Base-by-base conservation (phyloP, 2,113 vertebrate species). In the Sialia sialis region DNA sequence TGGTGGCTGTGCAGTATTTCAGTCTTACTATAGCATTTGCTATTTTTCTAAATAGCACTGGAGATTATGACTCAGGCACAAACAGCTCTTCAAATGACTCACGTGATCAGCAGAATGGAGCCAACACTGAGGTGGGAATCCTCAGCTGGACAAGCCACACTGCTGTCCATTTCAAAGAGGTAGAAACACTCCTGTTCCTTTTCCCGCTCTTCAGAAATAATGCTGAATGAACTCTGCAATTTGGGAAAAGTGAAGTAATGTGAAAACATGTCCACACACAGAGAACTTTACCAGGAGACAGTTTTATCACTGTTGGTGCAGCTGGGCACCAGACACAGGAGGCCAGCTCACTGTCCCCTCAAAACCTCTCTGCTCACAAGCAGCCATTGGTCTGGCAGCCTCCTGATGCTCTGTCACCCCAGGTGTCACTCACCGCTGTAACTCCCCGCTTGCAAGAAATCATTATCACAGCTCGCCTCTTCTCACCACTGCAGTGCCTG, bases 21-120 rank as follows among this genome's bases (percentile, higher is more conserved):
- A 38, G 22, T 75, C 77, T 46, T 41, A 63, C 25, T 43, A 19
- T 2, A 82, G 41, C 59, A 70, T n/a, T 86, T 67, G 39, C 30
- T n/a, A 2, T 1, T 3, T 81, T 92, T 92, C 64, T 44, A 86
- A 93, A 92, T 21, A 62, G 49, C 85, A 62, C 21, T 51, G 39
- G 29, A 70, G 38, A 90, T 51, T 26, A 62, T 4, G 16, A 54
- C 23, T 38, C 69, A 90, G 23, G 30, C 17, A 95, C 5, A 13
- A 86, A 54, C 52, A 19, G 55, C 23, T 88, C 34, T 38, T 90
- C 20, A 39, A 46, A 10, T 9, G 55, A 98, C 99, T 98, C 93
- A 99, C 99, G 98, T 98, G 93, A 99, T 98, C 48, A 99, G 98
- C 10, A 99, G 93, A 87, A 99, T 98, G 68, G 99, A 98, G 38